A percentile compares a stretch with the other conserved stretches of the same genome.
phyloP scores from a whole-genome alignment of 2,797 vertebrate species.

The Notolabrus celidotus region DNA sequence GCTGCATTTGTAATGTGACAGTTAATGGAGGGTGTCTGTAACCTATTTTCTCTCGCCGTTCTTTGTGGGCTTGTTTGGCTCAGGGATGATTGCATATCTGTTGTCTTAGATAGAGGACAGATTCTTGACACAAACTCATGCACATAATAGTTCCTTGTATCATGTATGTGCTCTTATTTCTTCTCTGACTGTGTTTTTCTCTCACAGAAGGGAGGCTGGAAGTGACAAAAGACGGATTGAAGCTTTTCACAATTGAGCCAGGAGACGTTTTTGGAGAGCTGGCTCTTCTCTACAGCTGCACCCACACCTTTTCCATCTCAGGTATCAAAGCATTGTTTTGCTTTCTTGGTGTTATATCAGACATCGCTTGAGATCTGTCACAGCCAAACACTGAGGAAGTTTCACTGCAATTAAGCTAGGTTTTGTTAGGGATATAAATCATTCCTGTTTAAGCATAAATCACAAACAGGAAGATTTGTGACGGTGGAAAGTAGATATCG shows the following conservation, averaged over 20 bases:
- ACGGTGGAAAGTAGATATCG: constrained; percentile 33
- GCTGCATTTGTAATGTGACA: constrained; percentile 39
- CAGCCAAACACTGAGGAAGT: constrained; percentile 5
- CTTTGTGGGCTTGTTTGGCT: constrained; percentile 12
- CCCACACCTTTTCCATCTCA: constrained; percentile 76
- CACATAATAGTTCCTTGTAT: neutral
- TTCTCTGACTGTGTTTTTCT: constrained; percentile 31
- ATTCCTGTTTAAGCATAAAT: constrained; percentile 37
- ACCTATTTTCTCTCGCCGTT: constrained; percentile 11
- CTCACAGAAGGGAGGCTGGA: constrained; percentile 80
- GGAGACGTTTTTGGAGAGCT: constrained; percentile 80
- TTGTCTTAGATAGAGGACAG: constrained; percentile 13
- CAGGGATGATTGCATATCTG: constrained; percentile 35
- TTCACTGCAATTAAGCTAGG: constrained; percentile 25
- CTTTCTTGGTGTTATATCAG: constrained; percentile 4
- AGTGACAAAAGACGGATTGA: constrained; percentile 75
- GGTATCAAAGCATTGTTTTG: constrained; percentile 59
- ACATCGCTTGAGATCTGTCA: constrained; percentile 2
- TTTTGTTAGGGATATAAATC: constrained; percentile 38
- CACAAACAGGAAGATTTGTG: constrained; percentile 30
- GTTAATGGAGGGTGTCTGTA: constrained; percentile 27
- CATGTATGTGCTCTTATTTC: neutral
- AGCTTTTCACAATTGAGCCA: constrained; percentile 71
- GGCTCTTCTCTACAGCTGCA: constrained; percentile 80
- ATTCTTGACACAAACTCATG: constrained; percentile 10